phyloP scores from a whole-genome alignment of 2,888 invertebrate genomes.

The Venusia cambrica region DNA sequence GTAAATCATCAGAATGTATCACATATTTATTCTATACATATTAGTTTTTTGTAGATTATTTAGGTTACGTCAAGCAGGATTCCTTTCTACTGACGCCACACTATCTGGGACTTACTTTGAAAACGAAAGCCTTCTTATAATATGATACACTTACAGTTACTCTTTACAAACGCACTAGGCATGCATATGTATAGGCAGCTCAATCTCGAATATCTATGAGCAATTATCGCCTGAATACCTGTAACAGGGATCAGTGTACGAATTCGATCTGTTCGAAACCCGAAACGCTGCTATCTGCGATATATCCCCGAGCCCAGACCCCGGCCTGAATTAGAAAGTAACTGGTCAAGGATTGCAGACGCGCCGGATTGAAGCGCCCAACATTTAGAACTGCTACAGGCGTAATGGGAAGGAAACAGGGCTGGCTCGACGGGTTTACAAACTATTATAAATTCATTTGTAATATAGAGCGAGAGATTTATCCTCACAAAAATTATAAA shows the following conservation, averaged over 20 bases:
- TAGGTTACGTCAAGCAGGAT: too few relatives aligned
- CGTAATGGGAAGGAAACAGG: slow-evolving; percentile 35
- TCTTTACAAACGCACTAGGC: too few relatives aligned
- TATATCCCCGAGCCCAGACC: slow-evolving; percentile 27
- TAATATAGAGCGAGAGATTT: too few relatives aligned
- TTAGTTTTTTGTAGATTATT: too few relatives aligned
- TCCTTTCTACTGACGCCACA: too few relatives aligned
- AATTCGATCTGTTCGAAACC: slow-evolving; percentile 21
- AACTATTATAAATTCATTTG: too few relatives aligned
- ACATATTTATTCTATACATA: too few relatives aligned
- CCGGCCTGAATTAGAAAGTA: slow-evolving; percentile 50
- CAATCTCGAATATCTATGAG: neutral
- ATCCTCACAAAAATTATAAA: too few relatives aligned
- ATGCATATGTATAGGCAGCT: neutral
- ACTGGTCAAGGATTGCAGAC: slow-evolving; percentile 40
- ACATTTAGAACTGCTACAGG: slow-evolving; percentile 38
- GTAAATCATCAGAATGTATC: too few relatives aligned
- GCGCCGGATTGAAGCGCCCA: slow-evolving; percentile 36
- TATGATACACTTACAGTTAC: too few relatives aligned
- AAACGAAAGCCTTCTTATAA: too few relatives aligned
- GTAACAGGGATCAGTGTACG: slow-evolving; percentile 10
- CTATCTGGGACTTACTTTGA: too few relatives aligned
- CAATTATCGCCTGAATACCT: slow-evolving; percentile 11
- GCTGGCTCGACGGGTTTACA: slow-evolving; percentile 17
- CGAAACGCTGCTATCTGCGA: slow-evolving; percentile 27